Evolutionary conservation across 2,888 invertebrate genomes (phyloP).

Genomic region (Lomographa bimaculata): DNA sequence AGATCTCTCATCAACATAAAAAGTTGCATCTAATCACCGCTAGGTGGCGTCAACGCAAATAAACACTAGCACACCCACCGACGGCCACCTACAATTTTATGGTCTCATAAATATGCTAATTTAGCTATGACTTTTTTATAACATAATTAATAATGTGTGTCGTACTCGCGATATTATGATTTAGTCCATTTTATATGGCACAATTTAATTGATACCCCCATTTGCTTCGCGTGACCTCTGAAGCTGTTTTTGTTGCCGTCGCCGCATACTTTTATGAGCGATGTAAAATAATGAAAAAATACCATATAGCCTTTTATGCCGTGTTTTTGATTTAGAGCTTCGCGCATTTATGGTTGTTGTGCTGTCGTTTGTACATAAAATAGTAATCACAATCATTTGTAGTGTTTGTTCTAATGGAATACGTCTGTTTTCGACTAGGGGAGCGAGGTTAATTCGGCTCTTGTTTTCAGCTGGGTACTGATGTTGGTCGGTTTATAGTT

Average conservation of each 20-base stretch:
- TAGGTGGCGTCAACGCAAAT: constrained; percentile 33
- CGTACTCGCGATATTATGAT: constrained; percentile 67
- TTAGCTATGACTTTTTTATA: constrained; percentile 79
- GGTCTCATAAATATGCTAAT: constrained; percentile 78
- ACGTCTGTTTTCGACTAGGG: constrained; percentile 6
- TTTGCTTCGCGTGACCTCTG: constrained; percentile 62
- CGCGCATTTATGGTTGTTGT: constrained; percentile 46
- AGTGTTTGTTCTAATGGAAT: constrained; percentile 29
- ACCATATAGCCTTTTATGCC: constrained; percentile 58
- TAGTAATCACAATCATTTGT: constrained; percentile 40
- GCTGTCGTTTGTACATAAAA: constrained; percentile 39
- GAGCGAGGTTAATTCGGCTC: too few relatives aligned
- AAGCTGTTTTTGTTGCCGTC: constrained; percentile 54
- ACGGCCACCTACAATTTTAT: constrained; percentile 48
- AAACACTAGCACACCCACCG: constrained; percentile 15
- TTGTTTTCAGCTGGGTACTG: too few relatives aligned
- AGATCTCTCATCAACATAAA: too few relatives aligned
- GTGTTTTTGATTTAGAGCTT: constrained; percentile 65
- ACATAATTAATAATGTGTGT: constrained; percentile 80
- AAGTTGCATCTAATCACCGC: background rate
- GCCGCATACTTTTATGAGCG: constrained; percentile 73
- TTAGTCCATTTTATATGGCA: constrained; percentile 73
- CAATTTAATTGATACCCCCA: constrained; percentile 72
- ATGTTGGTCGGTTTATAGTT: too few relatives aligned
- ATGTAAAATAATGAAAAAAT: constrained; percentile 79